Base-by-base conservation (phyloP, 1,140 invertebrate genomes). In the Drosophila pseudoananassae region DNA sequence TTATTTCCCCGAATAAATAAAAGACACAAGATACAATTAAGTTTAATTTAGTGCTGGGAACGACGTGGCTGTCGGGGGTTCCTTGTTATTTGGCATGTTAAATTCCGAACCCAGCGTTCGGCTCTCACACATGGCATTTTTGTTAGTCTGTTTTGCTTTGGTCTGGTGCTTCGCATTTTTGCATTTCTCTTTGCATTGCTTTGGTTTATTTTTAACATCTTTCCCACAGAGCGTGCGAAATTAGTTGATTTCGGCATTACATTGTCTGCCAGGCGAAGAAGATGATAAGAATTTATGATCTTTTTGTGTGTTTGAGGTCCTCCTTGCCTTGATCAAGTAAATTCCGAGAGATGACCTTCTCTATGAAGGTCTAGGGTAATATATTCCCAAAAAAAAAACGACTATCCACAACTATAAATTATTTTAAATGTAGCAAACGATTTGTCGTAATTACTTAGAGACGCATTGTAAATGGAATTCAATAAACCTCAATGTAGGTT, bases 121-220 rank as follows among this genome's bases (percentile, higher is more conserved):
- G 25, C 6, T 33, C 47, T 27, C 17, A 50, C 59, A 70, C 45
- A 55, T 54, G 40, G 15, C 36, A 57, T 36, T 46, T 43, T 43
- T 43, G 43, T 49, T 47, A 20, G 8, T 51, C 7, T 51, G 29
- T 58, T 78, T 79, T 81, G 78, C 78, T 81, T 81, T 81, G 78
- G 60, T 81, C 78, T 36, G 20, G 3, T 25, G 49, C 45, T 81
- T 81, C 78, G 76, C 72, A 76, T 76, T 69, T 73, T 76, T 54
- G 54, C 56, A 61, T 55, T 79, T 75, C 43, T 20, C 58, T 53
- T 55, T 73, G 38, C 50, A 15, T 8, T 76, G 72, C 78, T 81
- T 81, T 54, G 53, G 57, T 65, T 72, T 81, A 81, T 81, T 81
- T 81, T 72, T 81, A 79, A 78, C 29, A 72, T 47, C 56, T 63